Percentiles rank a stretch among this genome's conserved stretches.
Evolutionary conservation across 2,888 invertebrate species (phyloP).

Genomic region (Melangyna quadrimaculata): DNA sequence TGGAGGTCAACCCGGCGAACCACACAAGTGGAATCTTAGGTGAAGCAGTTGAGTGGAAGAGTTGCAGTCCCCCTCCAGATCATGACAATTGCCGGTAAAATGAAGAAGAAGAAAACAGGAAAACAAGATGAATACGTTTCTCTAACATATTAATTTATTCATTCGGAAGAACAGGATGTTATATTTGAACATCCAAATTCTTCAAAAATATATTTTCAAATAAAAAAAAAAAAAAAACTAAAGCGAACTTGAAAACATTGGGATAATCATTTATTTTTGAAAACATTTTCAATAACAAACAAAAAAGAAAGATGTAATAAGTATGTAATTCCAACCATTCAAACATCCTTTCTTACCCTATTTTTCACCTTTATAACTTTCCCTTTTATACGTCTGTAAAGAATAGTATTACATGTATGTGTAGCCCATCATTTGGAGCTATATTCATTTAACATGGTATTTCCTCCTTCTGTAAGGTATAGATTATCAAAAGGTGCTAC

Average conservation of each 20-base stretch:
- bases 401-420: background rate
- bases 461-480: background rate
- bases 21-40: too few relatives aligned
- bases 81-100: too few relatives aligned
- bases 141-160: too few relatives aligned
- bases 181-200: background rate
- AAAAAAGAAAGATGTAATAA: too few relatives aligned
- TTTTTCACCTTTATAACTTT: background rate
- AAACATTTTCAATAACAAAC: background rate
- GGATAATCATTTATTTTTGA: background rate
- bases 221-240: background rate
- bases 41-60: too few relatives aligned
- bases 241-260: background rate
- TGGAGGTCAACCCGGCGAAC: too few relatives aligned
- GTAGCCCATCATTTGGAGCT: background rate
- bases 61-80: too few relatives aligned
- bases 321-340: background rate
- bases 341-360: background rate
- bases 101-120: too few relatives aligned
- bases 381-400: background rate
- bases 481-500: constrained; percentile 8
- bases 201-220: background rate
- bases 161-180: too few relatives aligned
- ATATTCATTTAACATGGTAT: background rate
- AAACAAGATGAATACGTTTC: too few relatives aligned